Base-by-base conservation (phyloP, 2,888 invertebrate species). In the Linnaemya tessellans region DNA sequence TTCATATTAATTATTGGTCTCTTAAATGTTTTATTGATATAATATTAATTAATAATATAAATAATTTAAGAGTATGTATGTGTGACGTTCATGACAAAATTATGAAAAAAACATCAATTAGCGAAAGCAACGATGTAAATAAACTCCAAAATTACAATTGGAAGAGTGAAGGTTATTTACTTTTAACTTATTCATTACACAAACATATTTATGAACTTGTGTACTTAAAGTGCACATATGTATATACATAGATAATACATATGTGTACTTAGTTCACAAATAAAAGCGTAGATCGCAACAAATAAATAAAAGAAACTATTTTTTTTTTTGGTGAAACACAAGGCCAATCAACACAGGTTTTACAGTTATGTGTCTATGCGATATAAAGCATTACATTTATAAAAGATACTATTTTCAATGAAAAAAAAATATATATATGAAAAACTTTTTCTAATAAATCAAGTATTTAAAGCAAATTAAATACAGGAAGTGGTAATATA, bases 151-250 rank as follows among this genome's bases (percentile, higher is more conserved):
- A 67, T 51, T 25, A 9, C 58, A 35, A 67, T 70, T 49, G 38
- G 18, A 80, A 67, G 78, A 84, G 74, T 75, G 84, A 80, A 79
- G 83, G 83, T 84, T 79, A 79, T 83, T 73, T 77, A 71, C 68
- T 62, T 65, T 49, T 71, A n/a, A 25, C n/a, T n/a, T 46, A 1
- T 38, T n/a, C 1, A 60, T 54, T 18, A 25, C 18, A 18, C 38
- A 4, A 18, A 64, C 13, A 64, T 43, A 65, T 46, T 64, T 75
- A 56, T 60, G n/a, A 15, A 60, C 18, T 11, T 30, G 18, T 10
- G 18, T 38, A 11, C 10, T 41, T 20, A 41, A n/a, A n/a, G n/a
- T n/a, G n/a, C n/a, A n/a, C 13, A 20, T 15, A 62, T 38, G 18
- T 9, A 38, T 9, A 60, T 4, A 60, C 30, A 13, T 15, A 43